phyloP scores from a whole-genome alignment of 2,888 invertebrate species.

The Platycheirus rosarum region DNA sequence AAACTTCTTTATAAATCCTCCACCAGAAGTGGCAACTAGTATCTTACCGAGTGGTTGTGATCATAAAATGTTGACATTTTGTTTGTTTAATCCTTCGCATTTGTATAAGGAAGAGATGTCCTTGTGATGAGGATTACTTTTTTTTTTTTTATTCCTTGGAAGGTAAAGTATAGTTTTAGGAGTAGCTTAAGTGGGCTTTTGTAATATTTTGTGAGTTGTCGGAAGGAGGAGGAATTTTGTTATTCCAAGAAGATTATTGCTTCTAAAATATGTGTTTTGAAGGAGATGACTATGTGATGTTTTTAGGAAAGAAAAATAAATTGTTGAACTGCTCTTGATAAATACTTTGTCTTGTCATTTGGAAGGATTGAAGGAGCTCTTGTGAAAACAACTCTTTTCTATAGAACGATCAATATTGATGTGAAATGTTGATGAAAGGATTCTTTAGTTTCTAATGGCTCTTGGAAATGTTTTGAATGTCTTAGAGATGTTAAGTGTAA shows the following conservation, averaged over 20 bases:
- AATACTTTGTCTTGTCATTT: not conserved
- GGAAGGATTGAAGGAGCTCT: conserved; percentile 1
- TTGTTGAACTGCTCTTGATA: not conserved
- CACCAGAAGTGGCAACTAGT: conserved; percentile 26
- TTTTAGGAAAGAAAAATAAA: conserved; percentile 16
- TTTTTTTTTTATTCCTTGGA: conserved; percentile 9
- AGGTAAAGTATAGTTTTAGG: conserved; percentile 7
- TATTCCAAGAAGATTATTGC: conserved; percentile 32
- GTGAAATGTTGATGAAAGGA: too few species aligned
- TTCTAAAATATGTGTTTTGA: not conserved
- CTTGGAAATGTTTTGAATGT: too few species aligned
- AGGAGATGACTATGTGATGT: conserved; percentile 36
- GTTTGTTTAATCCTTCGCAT: conserved; percentile 41
- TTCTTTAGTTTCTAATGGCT: too few species aligned
- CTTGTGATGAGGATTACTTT: conserved; percentile 2
- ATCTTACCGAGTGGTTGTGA: conserved; percentile 37
- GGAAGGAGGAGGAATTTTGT: not conserved
- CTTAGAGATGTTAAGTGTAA: too few species aligned
- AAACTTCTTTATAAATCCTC: conserved; percentile 45
- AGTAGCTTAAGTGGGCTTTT: conserved; percentile 39
- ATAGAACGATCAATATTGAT: too few species aligned
- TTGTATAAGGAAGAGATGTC: conserved; percentile 13
- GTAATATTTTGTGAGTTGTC: conserved; percentile 18
- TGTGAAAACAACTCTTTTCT: not conserved
- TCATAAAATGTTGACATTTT: conserved; percentile 29